Evolutionary conservation across 1,140 invertebrate species (phyloP), one percentile per base, ranked within the genome.

Genomic region (Amyelois transitella): DNA sequence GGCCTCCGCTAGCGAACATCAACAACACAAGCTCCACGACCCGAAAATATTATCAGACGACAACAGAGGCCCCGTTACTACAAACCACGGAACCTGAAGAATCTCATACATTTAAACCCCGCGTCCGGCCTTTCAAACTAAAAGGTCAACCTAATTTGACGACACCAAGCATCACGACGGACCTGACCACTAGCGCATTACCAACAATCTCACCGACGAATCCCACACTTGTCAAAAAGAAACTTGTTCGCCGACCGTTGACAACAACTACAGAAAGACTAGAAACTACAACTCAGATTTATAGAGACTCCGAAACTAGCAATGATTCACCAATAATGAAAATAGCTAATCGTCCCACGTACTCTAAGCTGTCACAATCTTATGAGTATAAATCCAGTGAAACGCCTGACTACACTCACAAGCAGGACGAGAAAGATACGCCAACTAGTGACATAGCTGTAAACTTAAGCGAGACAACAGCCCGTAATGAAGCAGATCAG

Each of bases 391-490:
- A 72, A 62, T 70, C 64, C 18, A 79, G 60, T 24, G 84, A 87
- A 44, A 72, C 66, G 19, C 83, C 86, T 19, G 85, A 89, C 60
- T 88, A 88, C 52, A 84, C 71, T 25, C 88, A 89, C 54, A 89
- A 89, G 47, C 88, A 89, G 56, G 88, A 89, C 51, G 88, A 89
- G 66, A 89, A 89, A 58, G 88, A 89, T 24, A 89, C 88, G 12
- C 88, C 88, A 7, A 89, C 87, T 12, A 89, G 88, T 58, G 87
- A 89, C 45, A 75, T 88, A 12, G 65, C 83, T 5, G 75, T 89
- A 14, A 84, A 73, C 57, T 63, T 84, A 51, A 75, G 54, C 21
- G 81, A 88, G 51, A 75, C 62, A 18, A 69, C 68, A 6, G 8
- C 21, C 18, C 45, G 20, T 4, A 7, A 21, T 12, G 20, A 19